Conservation (phyloP, 92 coral and sea anemone species). For the Zoanthus solanderi region DNA sequence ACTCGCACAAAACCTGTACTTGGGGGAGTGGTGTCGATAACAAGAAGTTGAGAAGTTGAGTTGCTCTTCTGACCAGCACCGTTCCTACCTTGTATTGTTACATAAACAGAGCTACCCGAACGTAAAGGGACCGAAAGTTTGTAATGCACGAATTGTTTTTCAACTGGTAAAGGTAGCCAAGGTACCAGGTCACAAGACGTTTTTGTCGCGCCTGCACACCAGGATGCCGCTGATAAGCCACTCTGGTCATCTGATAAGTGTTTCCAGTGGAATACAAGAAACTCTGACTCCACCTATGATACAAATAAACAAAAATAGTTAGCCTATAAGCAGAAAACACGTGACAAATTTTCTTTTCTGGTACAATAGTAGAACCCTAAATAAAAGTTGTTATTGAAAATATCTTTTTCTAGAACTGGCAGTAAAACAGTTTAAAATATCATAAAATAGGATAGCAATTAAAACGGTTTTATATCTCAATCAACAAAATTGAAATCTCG, state of each 20-base stretch:
- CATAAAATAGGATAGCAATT: too few relatives aligned
- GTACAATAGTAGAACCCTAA: too few relatives aligned
- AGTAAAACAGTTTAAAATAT: too few relatives aligned
- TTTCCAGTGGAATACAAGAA: slow-evolving; percentile 65
- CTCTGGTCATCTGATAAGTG: slow-evolving; percentile 72
- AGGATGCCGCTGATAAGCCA: slow-evolving; percentile 56
- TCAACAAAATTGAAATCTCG: too few relatives aligned
- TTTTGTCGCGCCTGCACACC: slow-evolving; percentile 71
- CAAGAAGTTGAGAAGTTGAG: slow-evolving; percentile 50
- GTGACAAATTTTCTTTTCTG: neutral
- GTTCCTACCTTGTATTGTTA: slow-evolving; percentile 66
- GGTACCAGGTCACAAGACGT: slow-evolving; percentile 58
- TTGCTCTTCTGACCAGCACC: slow-evolving; percentile 70
- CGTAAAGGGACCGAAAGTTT: slow-evolving; percentile 60
- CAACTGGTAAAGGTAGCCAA: slow-evolving; percentile 46
- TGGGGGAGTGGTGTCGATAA: slow-evolving; percentile 84
- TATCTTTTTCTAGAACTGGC: too few relatives aligned
- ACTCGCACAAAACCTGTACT: slow-evolving; percentile 61
- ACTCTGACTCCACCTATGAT: slow-evolving; percentile 26
- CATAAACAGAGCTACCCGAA: slow-evolving; percentile 67
- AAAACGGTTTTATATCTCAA: too few relatives aligned
- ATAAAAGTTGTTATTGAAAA: too few relatives aligned
- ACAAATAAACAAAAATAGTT: neutral
- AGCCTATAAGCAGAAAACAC: neutral
- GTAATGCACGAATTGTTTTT: slow-evolving; percentile 35